Percentiles rank a stretch among this genome's conserved stretches.
phyloP scores from a whole-genome alignment of 2,113 vertebrate genomes.

The Brachyistius frenatus region DNA sequence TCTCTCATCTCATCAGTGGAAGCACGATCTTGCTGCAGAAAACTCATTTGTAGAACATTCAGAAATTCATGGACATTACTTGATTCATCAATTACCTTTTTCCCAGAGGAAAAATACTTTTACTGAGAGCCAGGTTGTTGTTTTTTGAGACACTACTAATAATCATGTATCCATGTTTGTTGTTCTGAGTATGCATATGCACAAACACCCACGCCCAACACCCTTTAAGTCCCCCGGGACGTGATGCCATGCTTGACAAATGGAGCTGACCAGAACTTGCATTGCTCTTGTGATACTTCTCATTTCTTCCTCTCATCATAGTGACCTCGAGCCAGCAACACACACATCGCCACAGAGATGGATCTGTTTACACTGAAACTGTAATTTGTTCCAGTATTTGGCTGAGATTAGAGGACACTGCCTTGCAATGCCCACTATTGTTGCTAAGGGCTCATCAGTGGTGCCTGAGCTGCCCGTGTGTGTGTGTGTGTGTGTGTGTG shows the following conservation, averaged over 20 bases:
- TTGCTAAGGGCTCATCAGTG: conserved; percentile 36
- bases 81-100: background rate
- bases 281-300: conserved; percentile 18
- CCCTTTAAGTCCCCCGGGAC: conserved; percentile 16
- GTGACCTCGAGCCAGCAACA: conserved; percentile 43
- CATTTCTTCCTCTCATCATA: conserved; percentile 33
- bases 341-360: conserved; percentile 44
- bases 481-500: background rate
- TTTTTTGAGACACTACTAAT: background rate
- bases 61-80: background rate
- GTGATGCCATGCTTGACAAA: conserved; percentile 28
- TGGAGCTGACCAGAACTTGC: conserved; percentile 1
- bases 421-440: conserved; percentile 11
- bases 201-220: background rate
- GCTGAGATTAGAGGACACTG: conserved; percentile 39
- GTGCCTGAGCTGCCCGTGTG: conserved; percentile 15
- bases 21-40: background rate
- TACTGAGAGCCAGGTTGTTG: background rate
- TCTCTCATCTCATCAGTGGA: background rate
- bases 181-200: conserved; percentile 1
- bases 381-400: conserved; percentile 52
- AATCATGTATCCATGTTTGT: background rate
- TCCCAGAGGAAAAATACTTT: background rate
- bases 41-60: background rate
- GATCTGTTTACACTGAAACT: conserved; percentile 62